Evolutionary conservation across 1,140 invertebrate genomes (phyloP), one percentile per base, ranked within the genome.

Genomic region (Triops cancriformis): DNA sequence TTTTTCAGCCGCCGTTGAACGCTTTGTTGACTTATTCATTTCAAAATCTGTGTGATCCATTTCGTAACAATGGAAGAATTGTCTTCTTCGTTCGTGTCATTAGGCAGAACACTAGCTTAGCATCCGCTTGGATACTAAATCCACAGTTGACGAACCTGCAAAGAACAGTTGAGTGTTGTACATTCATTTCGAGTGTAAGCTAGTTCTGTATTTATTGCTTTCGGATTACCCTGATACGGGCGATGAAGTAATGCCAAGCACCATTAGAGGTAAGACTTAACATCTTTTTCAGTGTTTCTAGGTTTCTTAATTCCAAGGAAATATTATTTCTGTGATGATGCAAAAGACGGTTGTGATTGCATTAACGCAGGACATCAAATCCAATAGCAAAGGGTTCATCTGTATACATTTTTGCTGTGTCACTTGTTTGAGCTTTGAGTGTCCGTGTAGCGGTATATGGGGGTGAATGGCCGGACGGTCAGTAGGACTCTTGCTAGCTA

Each of bases 401-500:
- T 14, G 14, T n/a, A 64, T 37, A 37, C 31, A 37, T 37, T 64
- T 64, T 64, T 23, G 51, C 51, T 64, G 51, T 64, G 51, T 64
- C 51, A 64, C 51, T 64, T 64, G 51, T 64, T 64, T 23, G 23
- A 64, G 51, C 51, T 64, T 18, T 64, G 18, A 23, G 23, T n/a
- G 18, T 64, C 51, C 51, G 51, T 23, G 51, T 64, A 64, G 51
- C 51, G 51, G 51, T 64, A 64, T 64, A 64, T 64, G 51, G 14
- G 51, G 51, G 51, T 64, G 51, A 64, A 64, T 64, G 51, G n/a
- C 51, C 51, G 51, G 23, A 64, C 51, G 51, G 51, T 64, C 51
- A 64, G 51, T 64, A 64, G 51, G 51, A 64, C 51, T 64, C 51
- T 64, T 64, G 51, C 51, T 64, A 64, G 51, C 51, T 64, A 64